Percentiles rank a stretch among this genome's conserved stretches.
These are phyloP conservation scores for Pheosia tremula DNA, from an alignment of 2,888 invertebrate species.

Conservation along the genomic window DNA sequence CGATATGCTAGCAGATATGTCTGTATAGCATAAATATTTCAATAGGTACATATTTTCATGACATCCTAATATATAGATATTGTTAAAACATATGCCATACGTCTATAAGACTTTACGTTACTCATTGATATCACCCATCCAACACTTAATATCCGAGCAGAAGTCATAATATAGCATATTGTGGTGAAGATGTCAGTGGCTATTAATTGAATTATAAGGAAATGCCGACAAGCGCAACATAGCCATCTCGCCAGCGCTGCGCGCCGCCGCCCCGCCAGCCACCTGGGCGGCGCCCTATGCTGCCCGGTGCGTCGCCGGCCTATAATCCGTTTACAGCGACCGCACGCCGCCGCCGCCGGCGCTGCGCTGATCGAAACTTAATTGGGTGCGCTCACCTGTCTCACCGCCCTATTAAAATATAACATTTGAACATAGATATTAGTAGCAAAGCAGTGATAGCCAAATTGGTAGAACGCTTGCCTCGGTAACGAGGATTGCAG, in stretches of 20 bases:
- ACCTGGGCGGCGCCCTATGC: conserved; percentile 14
- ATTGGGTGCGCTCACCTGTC: conserved; percentile 73
- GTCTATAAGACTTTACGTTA: too few relatives aligned
- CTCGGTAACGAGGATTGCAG: too few relatives aligned
- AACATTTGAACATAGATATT: background rate
- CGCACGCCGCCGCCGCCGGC: conserved; percentile 62
- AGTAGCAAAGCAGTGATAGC: background rate
- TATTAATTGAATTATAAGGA: too few relatives aligned
- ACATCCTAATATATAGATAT: too few relatives aligned
- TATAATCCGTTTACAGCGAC: conserved; percentile 75
- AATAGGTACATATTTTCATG: too few relatives aligned
- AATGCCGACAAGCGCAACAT: background rate
- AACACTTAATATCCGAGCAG: too few relatives aligned
- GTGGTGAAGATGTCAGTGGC: too few relatives aligned
- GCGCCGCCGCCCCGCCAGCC: conserved; percentile 20
- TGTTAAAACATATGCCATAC: too few relatives aligned
- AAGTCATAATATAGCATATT: too few relatives aligned
- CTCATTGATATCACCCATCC: too few relatives aligned
- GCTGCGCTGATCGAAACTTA: conserved; percentile 73
- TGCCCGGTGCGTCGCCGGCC: conserved; percentile 38
- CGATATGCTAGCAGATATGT: too few relatives aligned
- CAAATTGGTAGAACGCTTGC: background rate
- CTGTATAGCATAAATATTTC: too few relatives aligned
- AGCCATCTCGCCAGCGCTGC: background rate
- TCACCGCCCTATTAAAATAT: conserved; percentile 49